Evolutionary conservation across 2,797 vertebrate genomes (phyloP).

Genomic region (Cryptoblepharus egeriae): DNA sequence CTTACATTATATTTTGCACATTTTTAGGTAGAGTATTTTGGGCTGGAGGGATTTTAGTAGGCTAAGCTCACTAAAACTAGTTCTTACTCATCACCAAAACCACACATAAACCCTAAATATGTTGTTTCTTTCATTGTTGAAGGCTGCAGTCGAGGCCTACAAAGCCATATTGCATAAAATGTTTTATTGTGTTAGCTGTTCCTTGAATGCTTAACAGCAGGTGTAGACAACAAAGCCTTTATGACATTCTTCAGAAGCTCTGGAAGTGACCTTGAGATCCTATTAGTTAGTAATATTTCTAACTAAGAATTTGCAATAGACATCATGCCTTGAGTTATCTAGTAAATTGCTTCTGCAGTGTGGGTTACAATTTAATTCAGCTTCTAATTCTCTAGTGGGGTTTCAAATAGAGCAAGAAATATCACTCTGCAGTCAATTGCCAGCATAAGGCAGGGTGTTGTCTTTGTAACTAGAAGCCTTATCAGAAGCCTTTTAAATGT

Average conservation of each 20-base stretch:
- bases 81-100: conserved; percentile 27
- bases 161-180: conserved; percentile 41
- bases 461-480: background rate
- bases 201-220: conserved; percentile 33
- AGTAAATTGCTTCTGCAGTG: conserved; percentile 56
- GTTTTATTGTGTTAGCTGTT: conserved; percentile 47
- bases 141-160: conserved; percentile 44
- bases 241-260: conserved; percentile 41
- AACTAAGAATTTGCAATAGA: conserved; percentile 46
- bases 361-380: conserved; percentile 59
- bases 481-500: background rate
- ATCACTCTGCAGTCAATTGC: background rate
- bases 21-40: background rate
- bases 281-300: conserved; percentile 59
- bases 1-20: conserved; percentile 19
- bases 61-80: background rate
- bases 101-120: conserved; percentile 38
- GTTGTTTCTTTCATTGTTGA: conserved; percentile 49
- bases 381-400: conserved; percentile 10
- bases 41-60: background rate
- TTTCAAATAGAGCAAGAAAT: background rate
- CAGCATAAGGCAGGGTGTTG: background rate
- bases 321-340: conserved; percentile 54
- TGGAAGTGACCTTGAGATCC: conserved; percentile 67
- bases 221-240: conserved; percentile 43